phyloP scores from a whole-genome alignment of 2,888 invertebrate genomes.

The Syritta pipiens region DNA sequence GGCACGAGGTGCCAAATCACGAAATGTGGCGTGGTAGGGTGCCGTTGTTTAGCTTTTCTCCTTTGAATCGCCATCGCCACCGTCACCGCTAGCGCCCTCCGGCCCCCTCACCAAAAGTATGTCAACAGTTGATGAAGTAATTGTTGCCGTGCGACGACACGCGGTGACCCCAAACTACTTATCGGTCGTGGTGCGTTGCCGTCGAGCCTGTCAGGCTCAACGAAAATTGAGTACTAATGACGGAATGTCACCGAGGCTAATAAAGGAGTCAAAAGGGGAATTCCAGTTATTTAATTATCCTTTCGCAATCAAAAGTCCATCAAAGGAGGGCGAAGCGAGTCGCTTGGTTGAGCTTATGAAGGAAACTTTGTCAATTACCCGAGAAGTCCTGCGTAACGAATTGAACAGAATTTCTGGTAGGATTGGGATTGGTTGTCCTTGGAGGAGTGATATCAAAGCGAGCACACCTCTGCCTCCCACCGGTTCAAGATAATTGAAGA shows the following conservation, averaged over 20 bases:
- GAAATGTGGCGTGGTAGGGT: constrained; percentile 58
- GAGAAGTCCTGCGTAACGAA: not conserved
- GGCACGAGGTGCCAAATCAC: constrained; percentile 43
- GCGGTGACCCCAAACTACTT: constrained; percentile 11
- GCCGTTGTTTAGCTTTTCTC: constrained; percentile 30
- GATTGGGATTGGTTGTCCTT: too few relatives aligned
- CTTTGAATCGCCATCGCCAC: not conserved
- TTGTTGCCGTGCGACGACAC: constrained; percentile 12
- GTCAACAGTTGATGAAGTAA: constrained; percentile 52
- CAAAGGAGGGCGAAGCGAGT: not conserved
- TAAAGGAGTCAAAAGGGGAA: not conserved
- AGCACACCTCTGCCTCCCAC: too few relatives aligned
- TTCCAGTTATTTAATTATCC: constrained; percentile 8
- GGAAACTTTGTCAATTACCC: constrained; percentile 25
- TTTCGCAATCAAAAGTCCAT: constrained; percentile 9
- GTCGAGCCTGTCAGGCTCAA: too few relatives aligned
- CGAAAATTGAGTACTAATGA: too few relatives aligned
- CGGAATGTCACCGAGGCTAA: too few relatives aligned
- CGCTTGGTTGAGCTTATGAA: not conserved
- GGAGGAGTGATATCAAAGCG: too few relatives aligned
- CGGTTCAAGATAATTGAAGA: too few relatives aligned
- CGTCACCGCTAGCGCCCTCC: not conserved
- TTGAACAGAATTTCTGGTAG: too few relatives aligned
- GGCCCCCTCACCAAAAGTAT: constrained; percentile 21
- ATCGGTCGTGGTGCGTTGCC: too few relatives aligned